A percentile compares a stretch with the other conserved stretches of the same genome.
These are phyloP conservation scores for Budorcas taxicolor DNA, from an alignment of 2,113 vertebrate genomes.

Conservation along the genomic window DNA sequence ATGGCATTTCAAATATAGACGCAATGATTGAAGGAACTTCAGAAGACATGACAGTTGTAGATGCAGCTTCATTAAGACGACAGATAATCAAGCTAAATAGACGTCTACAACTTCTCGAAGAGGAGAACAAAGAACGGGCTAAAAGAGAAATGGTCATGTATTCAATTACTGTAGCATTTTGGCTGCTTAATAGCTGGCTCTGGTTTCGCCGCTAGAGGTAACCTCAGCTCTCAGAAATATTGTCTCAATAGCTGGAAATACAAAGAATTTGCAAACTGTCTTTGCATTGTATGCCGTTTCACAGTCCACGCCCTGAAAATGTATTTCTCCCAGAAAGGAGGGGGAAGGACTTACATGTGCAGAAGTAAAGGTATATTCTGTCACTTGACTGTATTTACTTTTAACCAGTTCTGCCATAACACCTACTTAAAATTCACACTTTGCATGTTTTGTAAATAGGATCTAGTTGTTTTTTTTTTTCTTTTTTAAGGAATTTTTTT, in stretches of 20 bases:
- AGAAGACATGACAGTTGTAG: conserved; percentile 93
- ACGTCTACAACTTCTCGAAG: conserved; percentile 94
- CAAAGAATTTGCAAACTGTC: conserved; percentile 76
- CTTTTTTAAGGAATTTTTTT: neutral
- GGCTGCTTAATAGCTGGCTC: conserved; percentile 98
- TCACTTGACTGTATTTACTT: conserved; percentile 47
- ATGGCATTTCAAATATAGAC: conserved; percentile 85
- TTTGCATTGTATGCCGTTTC: conserved; percentile 76
- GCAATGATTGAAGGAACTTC: conserved; percentile 82
- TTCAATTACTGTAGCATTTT: conserved; percentile 95
- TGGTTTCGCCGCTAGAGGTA: conserved; percentile 92
- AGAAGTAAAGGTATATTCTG: conserved; percentile 61
- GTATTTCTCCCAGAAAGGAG: conserved; percentile 50
- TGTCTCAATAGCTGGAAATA: conserved; percentile 63
- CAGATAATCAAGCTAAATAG: conserved; percentile 99
- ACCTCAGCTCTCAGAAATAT: conserved; percentile 13
- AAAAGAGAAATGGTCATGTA: conserved; percentile 98
- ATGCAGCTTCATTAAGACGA: conserved; percentile 91
- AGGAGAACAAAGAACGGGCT: conserved; percentile 95
- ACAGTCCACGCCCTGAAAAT: conserved; percentile 72
- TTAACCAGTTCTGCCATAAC: conserved; percentile 49
- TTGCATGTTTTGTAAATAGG: conserved; percentile 80
- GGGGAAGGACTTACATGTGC: conserved; percentile 57
- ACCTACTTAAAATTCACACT: conserved; percentile 54
- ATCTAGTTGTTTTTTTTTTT: neutral